Conservation (phyloP, 1,140 invertebrate species). For the Apis laboriosa region DNA sequence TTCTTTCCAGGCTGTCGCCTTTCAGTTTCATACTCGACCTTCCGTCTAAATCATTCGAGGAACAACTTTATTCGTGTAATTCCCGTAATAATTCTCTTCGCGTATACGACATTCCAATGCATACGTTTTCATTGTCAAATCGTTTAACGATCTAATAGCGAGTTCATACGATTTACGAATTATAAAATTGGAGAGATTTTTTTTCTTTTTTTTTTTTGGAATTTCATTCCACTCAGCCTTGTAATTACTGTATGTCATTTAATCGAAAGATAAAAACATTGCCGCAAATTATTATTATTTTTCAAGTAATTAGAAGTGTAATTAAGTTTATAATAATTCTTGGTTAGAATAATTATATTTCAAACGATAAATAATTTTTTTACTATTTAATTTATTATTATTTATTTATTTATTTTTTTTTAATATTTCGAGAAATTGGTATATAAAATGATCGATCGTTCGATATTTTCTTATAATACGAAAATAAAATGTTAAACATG, state of each 20-base stretch:
- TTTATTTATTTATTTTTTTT: too few species aligned
- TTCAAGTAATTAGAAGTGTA: too few species aligned
- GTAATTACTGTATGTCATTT: background rate
- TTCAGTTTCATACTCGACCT: conserved; percentile 15
- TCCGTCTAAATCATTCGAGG: conserved; percentile 10
- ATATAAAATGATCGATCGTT: background rate
- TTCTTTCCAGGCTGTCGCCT: conserved; percentile 33
- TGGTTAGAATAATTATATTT: background rate
- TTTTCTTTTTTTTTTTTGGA: too few species aligned
- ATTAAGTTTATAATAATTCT: too few species aligned
- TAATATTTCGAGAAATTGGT: background rate
- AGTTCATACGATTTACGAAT: background rate
- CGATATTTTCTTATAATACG: too few species aligned
- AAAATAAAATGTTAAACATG: background rate
- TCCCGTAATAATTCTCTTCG: background rate
- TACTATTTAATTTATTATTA: too few species aligned
- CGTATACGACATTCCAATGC: background rate
- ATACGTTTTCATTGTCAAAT: conserved; percentile 6
- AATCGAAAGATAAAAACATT: too few species aligned
- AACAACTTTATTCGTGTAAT: conserved; percentile 2
- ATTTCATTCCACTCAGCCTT: background rate
- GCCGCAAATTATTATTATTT: too few species aligned
- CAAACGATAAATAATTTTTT: too few species aligned
- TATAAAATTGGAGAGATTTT: background rate
- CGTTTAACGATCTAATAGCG: background rate